A percentile compares a stretch with the other conserved stretches of the same genome.
Evolutionary conservation across 2,888 invertebrate genomes (phyloP).

Genomic region (Acronicta leporina): DNA sequence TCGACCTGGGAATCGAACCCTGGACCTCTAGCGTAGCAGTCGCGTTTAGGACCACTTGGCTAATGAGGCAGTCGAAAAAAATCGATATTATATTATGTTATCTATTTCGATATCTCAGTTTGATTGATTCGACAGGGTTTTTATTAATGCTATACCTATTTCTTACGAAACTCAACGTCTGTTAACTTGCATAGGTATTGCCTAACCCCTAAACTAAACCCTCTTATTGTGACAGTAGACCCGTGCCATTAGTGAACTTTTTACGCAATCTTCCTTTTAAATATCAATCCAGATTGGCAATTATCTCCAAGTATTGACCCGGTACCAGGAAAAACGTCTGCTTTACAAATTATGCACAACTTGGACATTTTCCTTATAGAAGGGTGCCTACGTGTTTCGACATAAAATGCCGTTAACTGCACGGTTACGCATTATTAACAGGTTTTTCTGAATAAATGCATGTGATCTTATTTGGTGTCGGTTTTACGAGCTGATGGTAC

Average conservation of each 20-base stretch:
- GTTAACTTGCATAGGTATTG: too few relatives aligned
- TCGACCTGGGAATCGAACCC: too few relatives aligned
- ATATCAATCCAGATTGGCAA: background rate
- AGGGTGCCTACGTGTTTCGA: slow-evolving; percentile 35
- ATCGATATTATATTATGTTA: too few relatives aligned
- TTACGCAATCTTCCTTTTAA: slow-evolving; percentile 2
- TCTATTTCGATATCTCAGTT: too few relatives aligned
- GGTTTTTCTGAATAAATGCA: slow-evolving; percentile 26
- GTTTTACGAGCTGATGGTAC: slow-evolving; percentile 1
- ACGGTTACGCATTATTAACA: slow-evolving; percentile 34
- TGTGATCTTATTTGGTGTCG: slow-evolving; percentile 8
- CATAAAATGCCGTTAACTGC: slow-evolving; percentile 25
- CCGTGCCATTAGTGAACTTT: background rate
- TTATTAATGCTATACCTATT: too few relatives aligned
- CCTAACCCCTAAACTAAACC: too few relatives aligned
- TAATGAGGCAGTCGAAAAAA: too few relatives aligned
- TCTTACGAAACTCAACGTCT: too few relatives aligned
- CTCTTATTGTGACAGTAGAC: too few relatives aligned
- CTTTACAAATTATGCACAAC: slow-evolving; percentile 30
- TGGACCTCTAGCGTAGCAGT: too few relatives aligned
- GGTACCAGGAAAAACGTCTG: slow-evolving; percentile 36
- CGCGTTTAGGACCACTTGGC: too few relatives aligned
- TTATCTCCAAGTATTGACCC: slow-evolving; percentile 7
- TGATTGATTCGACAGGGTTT: too few relatives aligned
- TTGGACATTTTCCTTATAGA: slow-evolving; percentile 48